A percentile compares a stretch with the other conserved stretches of the same genome.
Evolutionary conservation across 2,888 invertebrate genomes (phyloP).

Genomic region (Sarcophaga rosellei): DNA sequence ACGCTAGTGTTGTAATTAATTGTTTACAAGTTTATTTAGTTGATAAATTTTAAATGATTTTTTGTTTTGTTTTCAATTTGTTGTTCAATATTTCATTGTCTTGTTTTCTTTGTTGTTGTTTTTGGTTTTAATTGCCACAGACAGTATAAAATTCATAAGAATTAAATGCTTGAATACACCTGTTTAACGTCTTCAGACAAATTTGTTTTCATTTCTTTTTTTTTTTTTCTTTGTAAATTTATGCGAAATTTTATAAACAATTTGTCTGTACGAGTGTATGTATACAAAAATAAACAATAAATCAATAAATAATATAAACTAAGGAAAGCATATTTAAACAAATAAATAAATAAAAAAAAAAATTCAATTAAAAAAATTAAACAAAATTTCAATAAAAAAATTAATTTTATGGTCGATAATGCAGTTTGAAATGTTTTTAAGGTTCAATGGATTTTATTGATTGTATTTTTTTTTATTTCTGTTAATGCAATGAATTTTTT

Average conservation of each 20-base stretch:
- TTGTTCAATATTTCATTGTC: no score
- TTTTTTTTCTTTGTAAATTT: conserved; percentile 4
- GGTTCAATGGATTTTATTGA: conserved; percentile 7
- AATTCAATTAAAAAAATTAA: not conserved
- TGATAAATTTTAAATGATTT: not conserved
- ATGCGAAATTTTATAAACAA: conserved; percentile 39
- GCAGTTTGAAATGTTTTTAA: not conserved
- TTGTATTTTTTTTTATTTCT: conserved; percentile 1
- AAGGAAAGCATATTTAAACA: no score
- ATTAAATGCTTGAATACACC: conserved; percentile 39
- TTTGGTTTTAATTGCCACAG: no score
- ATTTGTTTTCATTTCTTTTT: not conserved
- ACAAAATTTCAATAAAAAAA: no score
- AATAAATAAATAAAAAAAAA: no score
- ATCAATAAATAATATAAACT: conserved; percentile 22
- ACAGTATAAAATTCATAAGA: not conserved
- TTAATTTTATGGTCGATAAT: no score
- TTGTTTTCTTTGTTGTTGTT: no score
- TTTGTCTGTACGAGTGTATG: not conserved
- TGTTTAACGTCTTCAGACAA: conserved; percentile 38
- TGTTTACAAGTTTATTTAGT: conserved; percentile 11
- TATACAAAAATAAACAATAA: conserved; percentile 33
- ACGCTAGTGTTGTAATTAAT: not conserved
- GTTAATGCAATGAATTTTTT: not conserved
- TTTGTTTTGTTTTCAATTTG: not conserved